Percentiles rank a stretch among this genome's conserved stretches.
phyloP scores from a whole-genome alignment of 2,797 vertebrate genomes.

The Karalla daura region DNA sequence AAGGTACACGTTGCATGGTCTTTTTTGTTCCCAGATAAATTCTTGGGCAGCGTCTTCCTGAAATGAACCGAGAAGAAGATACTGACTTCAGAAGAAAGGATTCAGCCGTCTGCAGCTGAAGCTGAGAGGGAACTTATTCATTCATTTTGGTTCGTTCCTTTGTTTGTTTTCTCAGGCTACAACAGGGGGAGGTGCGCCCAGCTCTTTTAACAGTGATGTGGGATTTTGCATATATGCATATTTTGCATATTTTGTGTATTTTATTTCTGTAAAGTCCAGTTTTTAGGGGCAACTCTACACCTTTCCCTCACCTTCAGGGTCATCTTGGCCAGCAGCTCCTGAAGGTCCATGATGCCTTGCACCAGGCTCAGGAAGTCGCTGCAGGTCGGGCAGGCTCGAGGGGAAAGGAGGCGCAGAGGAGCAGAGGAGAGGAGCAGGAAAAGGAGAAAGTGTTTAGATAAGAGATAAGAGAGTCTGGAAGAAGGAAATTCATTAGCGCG shows the following conservation, averaged over 20 bases:
- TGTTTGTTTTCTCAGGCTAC: conserved; percentile 14
- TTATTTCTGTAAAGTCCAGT: neutral
- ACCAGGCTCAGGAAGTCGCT: conserved; percentile 98
- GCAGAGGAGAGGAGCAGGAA: conserved; percentile 4
- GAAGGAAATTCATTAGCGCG: too few relatives aligned
- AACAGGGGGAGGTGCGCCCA: neutral
- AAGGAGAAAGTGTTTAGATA: conserved; percentile 37
- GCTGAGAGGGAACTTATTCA: conserved; percentile 17
- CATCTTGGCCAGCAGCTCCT: conserved; percentile 97
- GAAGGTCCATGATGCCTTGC: conserved; percentile 99
- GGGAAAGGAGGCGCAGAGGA: conserved; percentile 70
- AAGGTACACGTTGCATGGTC: conserved; percentile 5
- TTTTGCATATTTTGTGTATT: neutral
- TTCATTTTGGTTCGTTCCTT: conserved; percentile 22
- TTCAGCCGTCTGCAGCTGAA: neutral
- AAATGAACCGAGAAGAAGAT: conserved; percentile 37
- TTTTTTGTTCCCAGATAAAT: conserved; percentile 26
- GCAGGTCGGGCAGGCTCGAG: conserved; percentile 96
- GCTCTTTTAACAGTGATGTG: neutral
- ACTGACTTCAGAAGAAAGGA: conserved; percentile 23
- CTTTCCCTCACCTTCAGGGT: conserved; percentile 91
- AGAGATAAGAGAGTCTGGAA: neutral
- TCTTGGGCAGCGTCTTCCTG: conserved; percentile 6
- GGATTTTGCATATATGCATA: neutral
- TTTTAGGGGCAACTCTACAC: neutral